Conservation (phyloP, 2,113 vertebrate species). For the Cavia porcellus region DNA sequence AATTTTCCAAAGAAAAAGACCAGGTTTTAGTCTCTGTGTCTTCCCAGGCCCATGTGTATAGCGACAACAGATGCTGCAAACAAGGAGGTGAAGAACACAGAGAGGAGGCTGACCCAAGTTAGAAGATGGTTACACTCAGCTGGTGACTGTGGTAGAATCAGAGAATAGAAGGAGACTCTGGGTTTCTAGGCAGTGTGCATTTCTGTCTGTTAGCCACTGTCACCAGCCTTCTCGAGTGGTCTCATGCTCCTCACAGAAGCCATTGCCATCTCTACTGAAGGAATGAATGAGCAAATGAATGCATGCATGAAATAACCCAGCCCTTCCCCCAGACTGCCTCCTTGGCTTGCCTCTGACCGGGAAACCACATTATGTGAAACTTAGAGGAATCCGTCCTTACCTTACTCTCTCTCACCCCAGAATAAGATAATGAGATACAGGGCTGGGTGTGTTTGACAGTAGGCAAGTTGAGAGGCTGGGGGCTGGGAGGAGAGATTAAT, state of each 20-base stretch:
- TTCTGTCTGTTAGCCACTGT: neutral
- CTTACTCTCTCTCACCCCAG: constrained; percentile 47
- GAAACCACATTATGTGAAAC: neutral
- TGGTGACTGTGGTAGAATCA: neutral
- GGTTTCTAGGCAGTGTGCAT: accelerated
- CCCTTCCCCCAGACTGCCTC: neutral
- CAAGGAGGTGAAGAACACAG: too few species aligned
- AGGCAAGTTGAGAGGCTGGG: constrained; percentile 78
- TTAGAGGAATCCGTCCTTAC: constrained; percentile 48
- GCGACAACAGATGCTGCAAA: neutral
- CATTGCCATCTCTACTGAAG: neutral
- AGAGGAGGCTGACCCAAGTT: neutral
- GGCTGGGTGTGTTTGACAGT: constrained; percentile 84
- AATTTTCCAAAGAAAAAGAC: neutral
- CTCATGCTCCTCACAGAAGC: neutral
- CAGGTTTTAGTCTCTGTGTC: neutral
- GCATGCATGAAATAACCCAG: neutral
- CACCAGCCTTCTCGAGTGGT: accelerated
- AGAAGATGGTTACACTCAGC: neutral
- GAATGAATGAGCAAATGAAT: neutral
- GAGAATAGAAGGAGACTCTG: neutral
- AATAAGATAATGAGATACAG: constrained; percentile 86
- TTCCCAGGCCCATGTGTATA: neutral
- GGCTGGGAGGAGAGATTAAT: constrained; percentile 89
- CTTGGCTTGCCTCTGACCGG: neutral